Percentiles rank a stretch among this genome's conserved stretches.
phyloP scores from a whole-genome alignment of 2,888 invertebrate species.

The Leptopilina syphax region DNA sequence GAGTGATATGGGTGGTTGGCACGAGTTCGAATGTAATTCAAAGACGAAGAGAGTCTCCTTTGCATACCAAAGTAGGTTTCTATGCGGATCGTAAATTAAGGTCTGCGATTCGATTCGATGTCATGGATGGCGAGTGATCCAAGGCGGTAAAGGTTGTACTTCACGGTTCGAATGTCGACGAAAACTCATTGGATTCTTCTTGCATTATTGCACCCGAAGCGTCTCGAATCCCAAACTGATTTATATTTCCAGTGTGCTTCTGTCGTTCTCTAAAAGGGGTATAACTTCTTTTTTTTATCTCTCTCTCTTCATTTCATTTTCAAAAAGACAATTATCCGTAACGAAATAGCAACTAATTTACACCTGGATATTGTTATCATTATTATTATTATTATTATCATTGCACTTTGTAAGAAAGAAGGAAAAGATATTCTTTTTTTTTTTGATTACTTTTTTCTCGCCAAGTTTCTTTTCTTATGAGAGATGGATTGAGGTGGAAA shows the following conservation, averaged over 20 bases:
- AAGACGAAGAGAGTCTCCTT: conserved; percentile 11
- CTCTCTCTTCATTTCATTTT: background rate
- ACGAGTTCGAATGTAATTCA: conserved; percentile 26
- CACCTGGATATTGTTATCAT: background rate
- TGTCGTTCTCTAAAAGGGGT: background rate
- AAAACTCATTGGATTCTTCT: conserved; percentile 34
- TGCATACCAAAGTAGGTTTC: conserved; percentile 39
- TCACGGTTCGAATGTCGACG: conserved; percentile 37
- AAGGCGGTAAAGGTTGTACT: conserved; percentile 36
- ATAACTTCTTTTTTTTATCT: background rate
- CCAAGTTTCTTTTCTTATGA: background rate
- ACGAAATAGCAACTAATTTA: conserved; percentile 35
- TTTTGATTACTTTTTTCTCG: background rate
- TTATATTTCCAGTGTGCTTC: conserved; percentile 37
- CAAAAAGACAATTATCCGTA: conserved; percentile 2
- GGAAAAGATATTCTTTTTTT: background rate
- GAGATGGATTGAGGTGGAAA: conserved; percentile 10
- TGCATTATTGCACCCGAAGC: conserved; percentile 30
- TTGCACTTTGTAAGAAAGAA: background rate
- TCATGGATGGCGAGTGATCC: conserved; percentile 13
- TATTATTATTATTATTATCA: no score
- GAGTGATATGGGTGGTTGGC: conserved; percentile 11
- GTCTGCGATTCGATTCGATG: conserved; percentile 32
- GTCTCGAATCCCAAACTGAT: conserved; percentile 35
- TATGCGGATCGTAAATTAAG: conserved; percentile 38